Conservation (phyloP, 1,140 invertebrate species). For the Zaprionus ornatus region DNA sequence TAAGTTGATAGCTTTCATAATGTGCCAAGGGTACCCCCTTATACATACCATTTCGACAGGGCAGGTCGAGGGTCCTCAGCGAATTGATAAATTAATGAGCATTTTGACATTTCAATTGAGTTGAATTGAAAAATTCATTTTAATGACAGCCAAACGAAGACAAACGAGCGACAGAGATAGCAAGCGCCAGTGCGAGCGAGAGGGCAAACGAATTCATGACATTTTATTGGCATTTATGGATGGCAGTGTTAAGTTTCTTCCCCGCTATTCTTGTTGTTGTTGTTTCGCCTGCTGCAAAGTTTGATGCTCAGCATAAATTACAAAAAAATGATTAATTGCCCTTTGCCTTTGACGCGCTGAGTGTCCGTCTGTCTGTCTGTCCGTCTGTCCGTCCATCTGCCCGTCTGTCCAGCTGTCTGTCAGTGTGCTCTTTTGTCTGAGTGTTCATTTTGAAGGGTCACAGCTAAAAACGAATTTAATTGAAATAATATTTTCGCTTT, state of each 20-base stretch:
- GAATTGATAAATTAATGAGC: constrained; percentile 70
- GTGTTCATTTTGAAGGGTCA: background rate
- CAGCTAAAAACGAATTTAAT: constrained; percentile 35
- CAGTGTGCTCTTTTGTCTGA: background rate
- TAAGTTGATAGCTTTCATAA: constrained; percentile 13
- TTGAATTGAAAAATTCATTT: constrained; percentile 55
- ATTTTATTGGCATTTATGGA: constrained; percentile 56
- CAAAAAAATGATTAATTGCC: constrained; percentile 53
- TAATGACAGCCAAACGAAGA: constrained; percentile 43
- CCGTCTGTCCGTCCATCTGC: background rate
- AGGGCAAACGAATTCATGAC: constrained; percentile 22
- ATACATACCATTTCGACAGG: background rate
- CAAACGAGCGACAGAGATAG: constrained; percentile 8
- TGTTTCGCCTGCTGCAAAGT: constrained; percentile 35
- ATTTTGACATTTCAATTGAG: constrained; percentile 67
- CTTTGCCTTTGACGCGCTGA: constrained; percentile 29
- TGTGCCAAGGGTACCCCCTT: background rate
- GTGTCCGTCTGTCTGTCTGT: background rate
- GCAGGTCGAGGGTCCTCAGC: constrained; percentile 6
- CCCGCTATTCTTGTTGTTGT: background rate
- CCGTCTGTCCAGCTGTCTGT: background rate
- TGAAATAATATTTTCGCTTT: constrained; percentile 31
- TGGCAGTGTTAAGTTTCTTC: constrained; percentile 17
- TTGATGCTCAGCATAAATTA: constrained; percentile 48
- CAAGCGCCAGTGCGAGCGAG: background rate